These are phyloP conservation scores for Colletes latitarsis DNA, from an alignment of 1,140 invertebrate species.

Conservation along the genomic window DNA sequence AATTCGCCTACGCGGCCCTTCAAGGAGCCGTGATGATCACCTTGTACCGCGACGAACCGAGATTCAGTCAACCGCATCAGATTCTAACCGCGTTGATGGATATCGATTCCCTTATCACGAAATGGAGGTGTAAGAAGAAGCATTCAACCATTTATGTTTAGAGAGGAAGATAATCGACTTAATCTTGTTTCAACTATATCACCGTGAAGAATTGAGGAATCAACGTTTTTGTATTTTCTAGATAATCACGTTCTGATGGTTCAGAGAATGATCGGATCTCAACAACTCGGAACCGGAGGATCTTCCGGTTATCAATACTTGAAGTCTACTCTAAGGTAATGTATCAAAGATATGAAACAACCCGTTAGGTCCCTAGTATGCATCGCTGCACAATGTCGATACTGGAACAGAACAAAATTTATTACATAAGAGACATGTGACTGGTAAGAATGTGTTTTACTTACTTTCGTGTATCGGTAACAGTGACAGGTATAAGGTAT, in stretches of 20 bases:
- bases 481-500: slow-evolving; percentile 99
- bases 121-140: slow-evolving; percentile 96
- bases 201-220: too few relatives aligned
- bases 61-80: slow-evolving; percentile 98
- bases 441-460: too few relatives aligned
- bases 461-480: slow-evolving; percentile 29
- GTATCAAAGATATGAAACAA: background rate
- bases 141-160: slow-evolving; percentile 2
- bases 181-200: too few relatives aligned
- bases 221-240: slow-evolving; percentile 75
- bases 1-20: slow-evolving; percentile 94
- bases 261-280: slow-evolving; percentile 99
- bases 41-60: slow-evolving; percentile 96
- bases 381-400: too few relatives aligned
- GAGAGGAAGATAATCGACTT: too few relatives aligned
- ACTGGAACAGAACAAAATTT: too few relatives aligned
- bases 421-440: too few relatives aligned
- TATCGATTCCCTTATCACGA: slow-evolving; percentile 98
- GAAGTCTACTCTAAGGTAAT: slow-evolving; percentile 96
- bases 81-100: slow-evolving; percentile 97
- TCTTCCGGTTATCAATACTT: slow-evolving; percentile 99
- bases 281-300: slow-evolving; percentile 97
- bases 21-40: slow-evolving; percentile 99
- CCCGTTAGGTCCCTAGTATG: too few relatives aligned
- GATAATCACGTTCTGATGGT: slow-evolving; percentile 99